Evolutionary conservation across 1,140 invertebrate species (phyloP).

Genomic region (Drosophila equinoxialis): DNA sequence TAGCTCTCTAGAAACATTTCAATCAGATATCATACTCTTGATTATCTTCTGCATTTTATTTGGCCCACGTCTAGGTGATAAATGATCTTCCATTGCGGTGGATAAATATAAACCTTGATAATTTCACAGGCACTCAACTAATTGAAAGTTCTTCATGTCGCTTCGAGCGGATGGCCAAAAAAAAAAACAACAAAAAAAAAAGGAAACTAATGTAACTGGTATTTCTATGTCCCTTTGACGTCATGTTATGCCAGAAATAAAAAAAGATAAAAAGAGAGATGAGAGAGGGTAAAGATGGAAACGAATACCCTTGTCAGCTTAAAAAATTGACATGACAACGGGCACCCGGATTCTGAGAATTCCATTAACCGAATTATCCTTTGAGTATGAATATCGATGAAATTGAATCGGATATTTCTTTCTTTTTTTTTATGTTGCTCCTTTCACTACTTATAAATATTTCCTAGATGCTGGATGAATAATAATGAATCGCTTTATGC

Average conservation of each 20-base stretch:
- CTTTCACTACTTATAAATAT: conserved; percentile 1
- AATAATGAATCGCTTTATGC: conserved; percentile 7
- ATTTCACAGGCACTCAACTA: conserved; percentile 59
- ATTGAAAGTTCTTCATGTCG: conserved; percentile 49
- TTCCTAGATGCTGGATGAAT: neutral
- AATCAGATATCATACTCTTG: too few relatives aligned
- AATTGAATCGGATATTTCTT: neutral
- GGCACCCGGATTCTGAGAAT: conserved; percentile 2
- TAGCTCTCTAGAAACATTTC: too few relatives aligned
- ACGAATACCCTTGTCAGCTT: conserved; percentile 4
- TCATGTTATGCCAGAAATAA: neutral
- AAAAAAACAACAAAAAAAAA: neutral
- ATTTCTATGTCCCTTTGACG: conserved; percentile 3
- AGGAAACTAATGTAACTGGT: conserved; percentile 5
- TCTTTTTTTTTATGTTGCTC: neutral
- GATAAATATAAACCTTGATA: neutral
- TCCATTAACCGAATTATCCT: conserved; percentile 12
- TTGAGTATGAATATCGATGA: conserved; percentile 5
- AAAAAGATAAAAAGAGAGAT: neutral
- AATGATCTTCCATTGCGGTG: conserved; percentile 26
- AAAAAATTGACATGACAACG: conserved; percentile 10
- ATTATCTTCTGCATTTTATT: too few relatives aligned
- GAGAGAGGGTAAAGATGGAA: neutral
- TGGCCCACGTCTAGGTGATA: neutral
- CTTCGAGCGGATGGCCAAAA: conserved; percentile 19